Base-by-base conservation (phyloP, 2,888 invertebrate species). In the Rhorus exstirpatorius region DNA sequence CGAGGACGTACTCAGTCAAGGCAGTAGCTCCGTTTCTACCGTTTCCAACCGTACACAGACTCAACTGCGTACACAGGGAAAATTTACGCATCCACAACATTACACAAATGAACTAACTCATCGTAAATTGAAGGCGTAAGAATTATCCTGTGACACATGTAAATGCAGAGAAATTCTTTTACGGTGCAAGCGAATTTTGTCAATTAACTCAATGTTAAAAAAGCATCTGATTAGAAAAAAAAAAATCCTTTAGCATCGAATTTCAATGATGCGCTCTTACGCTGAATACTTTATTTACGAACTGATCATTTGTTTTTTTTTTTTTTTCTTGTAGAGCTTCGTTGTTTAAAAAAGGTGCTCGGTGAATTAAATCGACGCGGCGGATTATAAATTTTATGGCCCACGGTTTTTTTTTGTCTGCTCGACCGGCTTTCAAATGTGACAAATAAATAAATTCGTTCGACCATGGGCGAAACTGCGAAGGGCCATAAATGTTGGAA, bases 371-470 rank as follows among this genome's bases (percentile, higher is more conserved):
- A 4, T 63, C 24, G 24, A 14, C 44, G 12, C 44, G 44, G 44
- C 44, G 19, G 12, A 49, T 55, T 19, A 26, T 14, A n/a, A 24
- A 21, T 67, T 67, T n/a, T 7, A 51, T 35, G 17, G 19, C 10
- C n/a, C 0, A n/a, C 26, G 24, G 19, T 44, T 49, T 65, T 12
- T 55, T 14, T 35, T 26, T 19, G 24, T 35, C 7, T 19, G 1
- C 51, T 35, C 26, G 44, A 41, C 14, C 14, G n/a, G 35, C 19
- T 31, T 19, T 19, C 53, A 53, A 68, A 24, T 53, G 10, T 41
- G 24, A 24, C 41, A 68, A 60, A 71, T 12, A n/a, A 19, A 60
- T 49, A 60, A 72, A 72, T 49, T 60, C 26, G 26, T 31, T 60
- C 19, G 49, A n/a, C 38, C 8, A 14, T 38, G 10, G 41, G 21